These are phyloP conservation scores for Elephas maximus DNA, from an alignment of 2,113 vertebrate genomes.

Conservation along the genomic window DNA sequence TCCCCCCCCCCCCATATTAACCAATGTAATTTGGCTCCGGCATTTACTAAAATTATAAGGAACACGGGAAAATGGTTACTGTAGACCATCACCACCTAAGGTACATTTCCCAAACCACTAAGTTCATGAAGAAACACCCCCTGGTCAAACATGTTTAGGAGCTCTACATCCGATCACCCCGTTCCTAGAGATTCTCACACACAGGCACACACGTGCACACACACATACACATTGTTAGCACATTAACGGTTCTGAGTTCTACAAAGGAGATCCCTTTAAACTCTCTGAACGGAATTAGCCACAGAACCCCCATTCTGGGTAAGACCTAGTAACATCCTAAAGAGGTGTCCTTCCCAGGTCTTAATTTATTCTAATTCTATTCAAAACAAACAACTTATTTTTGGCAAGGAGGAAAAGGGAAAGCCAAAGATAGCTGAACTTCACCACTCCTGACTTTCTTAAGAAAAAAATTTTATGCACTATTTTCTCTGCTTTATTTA, in stretches of 20 bases:
- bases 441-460: neutral
- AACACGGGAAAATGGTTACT: conserved; percentile 23
- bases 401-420: neutral
- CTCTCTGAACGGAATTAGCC: neutral
- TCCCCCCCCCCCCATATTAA: neutral
- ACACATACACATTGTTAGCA: neutral
- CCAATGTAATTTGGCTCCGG: conserved; percentile 24
- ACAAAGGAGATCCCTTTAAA: neutral
- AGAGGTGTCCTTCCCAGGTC: neutral
- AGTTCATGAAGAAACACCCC: neutral
- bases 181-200: neutral
- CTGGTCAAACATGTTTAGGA: neutral
- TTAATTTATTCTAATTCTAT: conserved; percentile 2
- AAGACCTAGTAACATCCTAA: neutral
- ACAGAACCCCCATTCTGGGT: neutral
- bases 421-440: neutral
- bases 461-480: neutral
- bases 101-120: neutral
- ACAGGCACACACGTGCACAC: too few relatives aligned
- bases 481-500: conserved; percentile 41
- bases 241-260: neutral
- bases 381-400: conserved; percentile 41
- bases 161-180: neutral
- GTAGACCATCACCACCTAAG: conserved; percentile 4
- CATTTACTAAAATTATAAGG: conserved; percentile 44